phyloP scores from a whole-genome alignment of 1,140 invertebrate genomes.

The Nebria ingens region DNA sequence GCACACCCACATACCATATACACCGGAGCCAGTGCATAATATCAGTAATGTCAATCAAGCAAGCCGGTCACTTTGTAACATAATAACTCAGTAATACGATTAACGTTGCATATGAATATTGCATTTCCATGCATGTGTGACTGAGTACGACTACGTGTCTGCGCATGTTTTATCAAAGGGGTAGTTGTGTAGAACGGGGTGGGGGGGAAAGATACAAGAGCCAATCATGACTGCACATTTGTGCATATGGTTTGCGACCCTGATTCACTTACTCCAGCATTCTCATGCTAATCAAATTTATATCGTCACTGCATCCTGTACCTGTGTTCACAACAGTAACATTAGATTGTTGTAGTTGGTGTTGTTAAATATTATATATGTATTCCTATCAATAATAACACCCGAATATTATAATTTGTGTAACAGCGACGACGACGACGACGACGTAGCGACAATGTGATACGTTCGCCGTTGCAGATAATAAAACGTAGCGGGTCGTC shows the following conservation, averaged over 20 bases:
- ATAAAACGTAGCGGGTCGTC: neutral
- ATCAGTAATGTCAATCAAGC: neutral
- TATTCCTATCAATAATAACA: no score
- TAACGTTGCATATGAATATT: constrained; percentile 7
- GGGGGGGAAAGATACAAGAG: neutral
- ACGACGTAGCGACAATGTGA: no score
- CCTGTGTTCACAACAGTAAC: neutral
- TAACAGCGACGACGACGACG: no score
- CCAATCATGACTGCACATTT: constrained; percentile 1
- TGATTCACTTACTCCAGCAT: constrained; percentile 1
- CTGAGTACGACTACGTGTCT: neutral
- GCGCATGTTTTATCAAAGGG: no score
- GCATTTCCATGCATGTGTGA: neutral
- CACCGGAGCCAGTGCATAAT: neutral
- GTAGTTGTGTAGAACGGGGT: no score
- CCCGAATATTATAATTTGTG: no score
- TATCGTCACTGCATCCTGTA: neutral
- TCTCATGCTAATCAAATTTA: constrained; percentile 8
- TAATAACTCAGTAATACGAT: constrained; percentile 8
- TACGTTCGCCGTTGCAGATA: neutral
- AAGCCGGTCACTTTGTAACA: neutral
- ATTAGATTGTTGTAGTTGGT: neutral
- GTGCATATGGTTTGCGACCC: neutral
- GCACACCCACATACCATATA: no score
- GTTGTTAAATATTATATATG: no score